Base-by-base conservation (phyloP, 30 jellyfish, hydroid and myxozoan genomes). In the Hydractinia symbiolongicarpus region DNA sequence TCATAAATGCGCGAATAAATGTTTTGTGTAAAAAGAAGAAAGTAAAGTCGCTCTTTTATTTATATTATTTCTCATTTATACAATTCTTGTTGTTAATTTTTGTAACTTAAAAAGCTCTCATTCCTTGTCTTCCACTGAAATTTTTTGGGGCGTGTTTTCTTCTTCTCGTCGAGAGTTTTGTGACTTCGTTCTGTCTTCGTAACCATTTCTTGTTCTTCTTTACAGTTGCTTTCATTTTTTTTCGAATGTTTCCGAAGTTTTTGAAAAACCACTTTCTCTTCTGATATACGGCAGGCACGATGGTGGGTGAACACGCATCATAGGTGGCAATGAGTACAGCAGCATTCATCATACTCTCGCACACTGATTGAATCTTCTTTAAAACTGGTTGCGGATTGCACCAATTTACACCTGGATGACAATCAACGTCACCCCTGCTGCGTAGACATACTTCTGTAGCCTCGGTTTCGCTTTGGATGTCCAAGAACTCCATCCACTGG, bases 241-340 rank as follows among this genome's bases (percentile, higher is more conserved):
- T 8, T 50, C 14, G 21, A 8, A 8, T 8, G 21, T 6, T 66
- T 66, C 15, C 8, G 21, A 66, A 7, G 76, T 19, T 6, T 7
- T 30, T 30, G 44, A 4, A 13, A 8, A 8, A 6, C 76, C 15
- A 8, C 1, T 66, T 66, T 50, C 49, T 66, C 14, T 66, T 66
- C 49, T 66, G 76, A 66, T 19, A 1, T 13, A 50, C 49, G 21
- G 50, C 8, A 7, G 15, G 8, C 49, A 30, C 44, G 76, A 0
- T 13, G 15, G 1, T 1, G 76, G 10, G 21, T 60, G 70, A 60
- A 16, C 70, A 60, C 17, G 1, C 19, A 60, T 50, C 15, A 66
- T 13, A 66, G 50, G 76, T 53, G 50, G 76, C 76, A 66, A 66
- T 66, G 5, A 66, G 21, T 13, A 66, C 76, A 66, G 76, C 76